Conservation (phyloP, 2,888 invertebrate genomes). For the Cyclophora albipunctata region DNA sequence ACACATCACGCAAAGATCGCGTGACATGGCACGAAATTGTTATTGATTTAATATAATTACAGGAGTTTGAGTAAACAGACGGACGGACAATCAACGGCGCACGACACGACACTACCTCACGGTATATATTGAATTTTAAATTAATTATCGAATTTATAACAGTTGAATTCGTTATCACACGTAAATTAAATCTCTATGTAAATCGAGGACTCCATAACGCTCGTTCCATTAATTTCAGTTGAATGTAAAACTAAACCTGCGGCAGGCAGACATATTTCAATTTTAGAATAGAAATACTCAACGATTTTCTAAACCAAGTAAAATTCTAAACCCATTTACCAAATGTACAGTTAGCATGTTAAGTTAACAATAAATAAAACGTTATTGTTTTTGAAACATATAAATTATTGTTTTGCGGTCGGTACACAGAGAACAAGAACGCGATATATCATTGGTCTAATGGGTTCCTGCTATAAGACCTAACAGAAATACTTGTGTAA, state of each 20-base stretch:
- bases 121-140: neutral
- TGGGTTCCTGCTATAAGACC: conserved; percentile 14
- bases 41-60: conserved; percentile 58
- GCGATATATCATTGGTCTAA: conserved; percentile 30
- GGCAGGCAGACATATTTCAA: no score
- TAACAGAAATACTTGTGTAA: no score
- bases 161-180: no score
- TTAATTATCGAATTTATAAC: no score
- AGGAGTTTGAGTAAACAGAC: conserved; percentile 25
- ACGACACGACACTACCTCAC: conserved; percentile 3
- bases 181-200: no score
- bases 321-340: no score
- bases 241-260: no score
- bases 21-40: conserved; percentile 42
- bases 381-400: conserved; percentile 30
- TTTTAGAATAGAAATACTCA: no score
- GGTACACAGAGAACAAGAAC: conserved; percentile 1
- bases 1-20: conserved; percentile 35
- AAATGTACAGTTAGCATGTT: neutral
- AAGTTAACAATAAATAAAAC: conserved; percentile 19
- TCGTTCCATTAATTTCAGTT: neutral
- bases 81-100: conserved; percentile 8
- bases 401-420: conserved; percentile 25
- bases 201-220: neutral
- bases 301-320: no score